Evolutionary conservation across 2,888 invertebrate genomes (phyloP).

Genomic region (Uropetala carovei): DNA sequence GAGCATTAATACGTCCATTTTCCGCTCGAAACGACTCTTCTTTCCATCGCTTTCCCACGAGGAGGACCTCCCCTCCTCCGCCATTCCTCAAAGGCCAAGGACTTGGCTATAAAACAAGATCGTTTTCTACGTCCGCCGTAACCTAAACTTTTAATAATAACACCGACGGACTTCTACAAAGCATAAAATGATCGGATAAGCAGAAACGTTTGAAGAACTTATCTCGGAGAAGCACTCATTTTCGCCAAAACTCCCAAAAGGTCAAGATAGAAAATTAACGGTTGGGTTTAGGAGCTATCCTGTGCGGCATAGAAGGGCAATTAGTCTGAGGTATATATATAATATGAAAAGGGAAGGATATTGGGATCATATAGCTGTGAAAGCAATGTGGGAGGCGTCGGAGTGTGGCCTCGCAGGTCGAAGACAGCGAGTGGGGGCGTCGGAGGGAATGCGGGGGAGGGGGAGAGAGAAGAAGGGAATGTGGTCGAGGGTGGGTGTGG

Average conservation of each 20-base stretch:
- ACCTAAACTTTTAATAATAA: not conserved
- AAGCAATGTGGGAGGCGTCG: slow-evolving; percentile 8
- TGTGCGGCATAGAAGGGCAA: not conserved
- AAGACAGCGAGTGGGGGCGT: not conserved
- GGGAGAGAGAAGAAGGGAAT: not conserved
- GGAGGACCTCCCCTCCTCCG: no score
- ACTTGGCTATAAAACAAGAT: not conserved
- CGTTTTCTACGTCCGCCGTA: not conserved
- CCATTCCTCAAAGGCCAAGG: not conserved
- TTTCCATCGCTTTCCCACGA: not conserved
- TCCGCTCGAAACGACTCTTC: not conserved
- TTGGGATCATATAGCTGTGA: not conserved
- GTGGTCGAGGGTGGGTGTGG: not conserved
- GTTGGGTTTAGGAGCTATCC: not conserved
- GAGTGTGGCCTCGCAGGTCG: not conserved
- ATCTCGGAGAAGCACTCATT: not conserved
- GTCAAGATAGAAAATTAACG: not conserved
- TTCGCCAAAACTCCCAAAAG: not conserved
- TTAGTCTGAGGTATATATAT: not conserved
- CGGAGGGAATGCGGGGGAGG: not conserved
- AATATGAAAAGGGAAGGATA: not conserved
- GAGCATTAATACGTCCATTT: not conserved
- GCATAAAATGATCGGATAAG: no score
- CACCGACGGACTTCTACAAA: not conserved
- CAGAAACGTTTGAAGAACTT: no score